A percentile compares a stretch with the other conserved stretches of the same genome.
These are phyloP conservation scores for Sanderia malayensis DNA, from an alignment of 30 jellyfish, hydroid and myxozoan genomes.

Conservation along the genomic window DNA sequence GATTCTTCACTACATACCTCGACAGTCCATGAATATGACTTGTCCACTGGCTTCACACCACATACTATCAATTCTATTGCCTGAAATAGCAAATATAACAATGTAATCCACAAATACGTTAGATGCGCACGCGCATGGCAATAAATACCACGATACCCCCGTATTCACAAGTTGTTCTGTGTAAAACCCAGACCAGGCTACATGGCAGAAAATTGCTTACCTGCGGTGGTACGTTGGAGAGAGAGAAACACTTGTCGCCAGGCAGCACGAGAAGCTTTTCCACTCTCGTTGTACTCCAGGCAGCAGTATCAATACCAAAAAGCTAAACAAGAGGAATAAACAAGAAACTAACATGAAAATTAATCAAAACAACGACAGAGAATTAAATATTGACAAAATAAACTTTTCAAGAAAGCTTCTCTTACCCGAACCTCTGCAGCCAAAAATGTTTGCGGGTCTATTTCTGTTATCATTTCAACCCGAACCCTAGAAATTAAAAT, in stretches of 20 bases:
- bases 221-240: conserved; percentile 69
- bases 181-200: too few species aligned
- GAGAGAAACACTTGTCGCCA: conserved; percentile 27
- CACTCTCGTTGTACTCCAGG: conserved; percentile 15
- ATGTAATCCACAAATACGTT: too few species aligned
- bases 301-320: conserved; percentile 69
- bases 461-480: conserved; percentile 20
- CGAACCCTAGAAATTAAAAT: conserved; percentile 16
- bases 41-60: conserved; percentile 80
- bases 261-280: conserved; percentile 52
- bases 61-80: conserved; percentile 82
- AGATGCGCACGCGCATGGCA: too few species aligned
- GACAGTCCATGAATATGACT: conserved; percentile 58
- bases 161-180: too few species aligned
- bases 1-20: too few species aligned
- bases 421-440: conserved; percentile 45
- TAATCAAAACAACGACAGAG: neutral
- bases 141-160: too few species aligned
- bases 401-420: neutral
- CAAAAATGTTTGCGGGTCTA: conserved; percentile 38
- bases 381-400: neutral
- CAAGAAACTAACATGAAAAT: neutral
- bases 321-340: conserved; percentile 35
- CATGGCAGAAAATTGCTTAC: conserved; percentile 13
- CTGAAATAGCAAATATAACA: too few species aligned